Conservation (phyloP, 2,888 invertebrate species). For the Eremobia ochroleuca region DNA sequence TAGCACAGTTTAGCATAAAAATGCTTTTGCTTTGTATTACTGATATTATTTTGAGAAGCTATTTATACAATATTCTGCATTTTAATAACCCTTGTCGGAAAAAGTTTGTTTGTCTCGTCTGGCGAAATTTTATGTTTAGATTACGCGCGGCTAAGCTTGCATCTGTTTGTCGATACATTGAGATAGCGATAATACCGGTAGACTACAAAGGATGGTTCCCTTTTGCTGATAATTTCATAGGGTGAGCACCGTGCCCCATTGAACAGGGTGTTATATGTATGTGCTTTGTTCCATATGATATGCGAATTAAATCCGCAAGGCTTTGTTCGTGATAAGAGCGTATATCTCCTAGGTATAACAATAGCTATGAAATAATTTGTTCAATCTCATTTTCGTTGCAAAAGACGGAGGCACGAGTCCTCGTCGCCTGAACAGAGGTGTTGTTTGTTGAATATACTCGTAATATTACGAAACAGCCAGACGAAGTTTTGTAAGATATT, state of each 20-base stretch:
- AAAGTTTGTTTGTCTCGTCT: slow-evolving; percentile 9
- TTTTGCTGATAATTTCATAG: slow-evolving; percentile 45
- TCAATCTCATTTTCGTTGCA: slow-evolving; percentile 53
- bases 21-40: slow-evolving; percentile 19
- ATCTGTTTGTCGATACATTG: slow-evolving; percentile 45
- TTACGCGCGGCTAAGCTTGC: slow-evolving; percentile 31
- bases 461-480: slow-evolving; percentile 39
- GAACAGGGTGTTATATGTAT: slow-evolving; percentile 12
- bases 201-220: slow-evolving; percentile 34
- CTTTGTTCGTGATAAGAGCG: slow-evolving; percentile 41
- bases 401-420: slow-evolving; percentile 15
- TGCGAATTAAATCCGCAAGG: slow-evolving; percentile 37
- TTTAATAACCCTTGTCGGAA: slow-evolving; percentile 17
- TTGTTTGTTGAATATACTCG: slow-evolving; percentile 61
- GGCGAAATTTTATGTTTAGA: slow-evolving; percentile 32
- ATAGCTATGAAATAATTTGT: slow-evolving; percentile 51
- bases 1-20: slow-evolving; percentile 41
- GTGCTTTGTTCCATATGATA: slow-evolving; percentile 31
- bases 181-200: slow-evolving; percentile 34
- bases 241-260: slow-evolving; percentile 27
- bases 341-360: slow-evolving; percentile 34
- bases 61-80: slow-evolving; percentile 23
- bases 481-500: slow-evolving; percentile 26
- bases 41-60: slow-evolving; percentile 22
- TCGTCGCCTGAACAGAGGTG: slow-evolving; percentile 49